These are phyloP conservation scores for Strix uralensis DNA, from an alignment of 2,113 vertebrate species.

Conservation along the genomic window DNA sequence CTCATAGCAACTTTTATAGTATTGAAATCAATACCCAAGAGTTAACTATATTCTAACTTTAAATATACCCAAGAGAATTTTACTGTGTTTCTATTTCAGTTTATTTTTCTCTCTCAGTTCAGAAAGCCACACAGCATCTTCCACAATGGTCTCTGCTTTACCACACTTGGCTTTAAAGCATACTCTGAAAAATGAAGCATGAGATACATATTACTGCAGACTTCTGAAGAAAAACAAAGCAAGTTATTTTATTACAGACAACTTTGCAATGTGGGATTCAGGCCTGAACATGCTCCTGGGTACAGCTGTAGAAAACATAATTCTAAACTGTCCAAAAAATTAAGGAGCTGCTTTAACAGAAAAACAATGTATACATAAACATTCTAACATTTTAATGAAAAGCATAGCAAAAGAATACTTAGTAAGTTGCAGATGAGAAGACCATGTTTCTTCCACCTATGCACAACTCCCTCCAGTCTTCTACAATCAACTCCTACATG, in stretches of 20 bases:
- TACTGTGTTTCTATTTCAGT: neutral
- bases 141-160: neutral
- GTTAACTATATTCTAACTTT: neutral
- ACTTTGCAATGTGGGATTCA: neutral
- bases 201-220: neutral
- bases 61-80: neutral
- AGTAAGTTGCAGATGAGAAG: neutral
- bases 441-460: neutral
- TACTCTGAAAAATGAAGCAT: neutral
- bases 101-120: neutral
- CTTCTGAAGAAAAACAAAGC: neutral
- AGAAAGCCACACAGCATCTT: neutral
- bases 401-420: neutral
- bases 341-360: neutral
- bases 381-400: neutral
- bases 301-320: constrained; percentile 8
- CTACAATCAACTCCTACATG: neutral
- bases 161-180: neutral
- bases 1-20: neutral
- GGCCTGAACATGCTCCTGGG: neutral
- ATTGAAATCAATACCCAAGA: neutral
- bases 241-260: neutral
- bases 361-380: neutral
- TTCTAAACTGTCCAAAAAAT: neutral
- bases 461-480: neutral